Conservation (phyloP, 2,797 vertebrate genomes). For the Agapornis canus region DNA sequence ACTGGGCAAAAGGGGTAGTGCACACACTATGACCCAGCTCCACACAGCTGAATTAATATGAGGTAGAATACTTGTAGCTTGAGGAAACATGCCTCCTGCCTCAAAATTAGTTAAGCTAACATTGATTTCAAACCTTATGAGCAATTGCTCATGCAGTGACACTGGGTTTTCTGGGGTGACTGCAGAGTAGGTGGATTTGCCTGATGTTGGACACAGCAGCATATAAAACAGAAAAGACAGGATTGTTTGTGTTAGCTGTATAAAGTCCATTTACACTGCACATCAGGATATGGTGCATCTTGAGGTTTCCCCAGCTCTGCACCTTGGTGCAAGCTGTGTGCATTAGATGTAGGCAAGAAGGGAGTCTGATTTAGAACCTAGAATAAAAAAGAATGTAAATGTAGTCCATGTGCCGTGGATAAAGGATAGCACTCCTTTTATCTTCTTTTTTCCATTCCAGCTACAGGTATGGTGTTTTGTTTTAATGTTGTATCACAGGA, state of each 20-base stretch:
- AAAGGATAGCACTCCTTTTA: not conserved
- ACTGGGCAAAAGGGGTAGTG: not conserved
- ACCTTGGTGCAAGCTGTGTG: not conserved
- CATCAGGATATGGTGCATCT: not conserved
- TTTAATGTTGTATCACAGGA: not conserved
- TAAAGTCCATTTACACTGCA: not conserved
- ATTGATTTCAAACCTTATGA: not conserved
- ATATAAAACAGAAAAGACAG: not conserved
- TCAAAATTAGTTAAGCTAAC: not conserved
- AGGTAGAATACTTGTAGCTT: not conserved
- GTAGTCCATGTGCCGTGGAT: not conserved
- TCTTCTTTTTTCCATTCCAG: not conserved
- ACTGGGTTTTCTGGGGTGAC: not conserved
- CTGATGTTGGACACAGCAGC: not conserved
- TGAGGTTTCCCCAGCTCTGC: not conserved
- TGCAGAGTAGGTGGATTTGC: not conserved
- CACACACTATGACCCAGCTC: not conserved
- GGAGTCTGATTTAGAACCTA: not conserved
- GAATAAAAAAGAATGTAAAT: not conserved
- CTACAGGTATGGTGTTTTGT: not conserved
- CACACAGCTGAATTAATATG: not conserved
- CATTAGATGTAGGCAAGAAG: not conserved
- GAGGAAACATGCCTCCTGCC: not conserved
- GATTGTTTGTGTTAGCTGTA: not conserved
- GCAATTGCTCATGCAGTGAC: not conserved